phyloP scores from a whole-genome alignment of 2,113 vertebrate species.

The Psammodynastes pulverulentus region DNA sequence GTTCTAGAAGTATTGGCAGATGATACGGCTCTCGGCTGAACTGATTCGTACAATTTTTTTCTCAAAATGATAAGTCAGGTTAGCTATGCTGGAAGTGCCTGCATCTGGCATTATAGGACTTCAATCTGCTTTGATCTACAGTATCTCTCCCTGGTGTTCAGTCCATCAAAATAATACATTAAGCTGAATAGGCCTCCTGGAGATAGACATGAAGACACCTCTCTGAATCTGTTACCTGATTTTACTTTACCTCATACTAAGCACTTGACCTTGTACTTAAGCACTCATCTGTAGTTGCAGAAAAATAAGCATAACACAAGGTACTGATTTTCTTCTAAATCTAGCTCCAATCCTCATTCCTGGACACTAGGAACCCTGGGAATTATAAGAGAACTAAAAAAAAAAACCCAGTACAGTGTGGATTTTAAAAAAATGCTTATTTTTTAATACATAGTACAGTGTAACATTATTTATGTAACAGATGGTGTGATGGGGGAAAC shows the following conservation, averaged over 20 bases:
- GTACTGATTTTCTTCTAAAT: not conserved
- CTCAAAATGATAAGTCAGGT: not conserved
- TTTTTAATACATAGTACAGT: not conserved
- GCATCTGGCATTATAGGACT: not conserved
- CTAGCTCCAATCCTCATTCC: not conserved
- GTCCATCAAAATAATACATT: not conserved
- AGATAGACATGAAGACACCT: not conserved
- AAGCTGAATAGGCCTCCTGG: not conserved
- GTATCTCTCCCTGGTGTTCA: not conserved
- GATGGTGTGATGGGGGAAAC: not conserved
- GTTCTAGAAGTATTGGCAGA: not conserved
- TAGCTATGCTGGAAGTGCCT: not conserved
- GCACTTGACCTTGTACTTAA: too few species aligned
- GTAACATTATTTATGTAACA: not conserved
- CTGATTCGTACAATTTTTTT: not conserved
- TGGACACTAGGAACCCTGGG: not conserved
- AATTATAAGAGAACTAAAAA: not conserved
- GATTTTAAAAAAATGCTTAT: not conserved
- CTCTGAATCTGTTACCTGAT: not conserved
- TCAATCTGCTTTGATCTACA: not conserved
- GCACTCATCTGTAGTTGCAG: not conserved
- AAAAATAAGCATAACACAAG: not conserved
- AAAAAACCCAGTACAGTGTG: not conserved
- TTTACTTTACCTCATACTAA: not conserved
- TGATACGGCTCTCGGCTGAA: not conserved